A percentile compares a stretch with the other conserved stretches of the same genome.
phyloP scores from a whole-genome alignment of 1,140 invertebrate genomes.

The Mactra quadrangularis region DNA sequence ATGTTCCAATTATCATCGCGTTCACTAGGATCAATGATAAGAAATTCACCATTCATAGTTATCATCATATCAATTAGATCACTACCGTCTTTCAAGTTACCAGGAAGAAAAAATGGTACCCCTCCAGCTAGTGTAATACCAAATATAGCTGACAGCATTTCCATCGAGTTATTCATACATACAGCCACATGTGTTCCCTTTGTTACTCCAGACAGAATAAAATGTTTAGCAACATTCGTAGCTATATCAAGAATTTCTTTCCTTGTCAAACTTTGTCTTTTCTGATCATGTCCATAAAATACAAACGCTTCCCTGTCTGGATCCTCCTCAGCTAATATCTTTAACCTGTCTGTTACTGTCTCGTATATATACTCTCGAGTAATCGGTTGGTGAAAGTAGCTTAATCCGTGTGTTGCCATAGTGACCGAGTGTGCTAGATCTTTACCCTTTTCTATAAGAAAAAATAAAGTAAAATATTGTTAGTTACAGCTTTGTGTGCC shows the following conservation, averaged over 20 bases:
- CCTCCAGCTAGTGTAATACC: slow-evolving; percentile 42
- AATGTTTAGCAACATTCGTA: background rate
- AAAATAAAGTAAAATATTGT: too few relatives aligned
- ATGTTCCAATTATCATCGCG: slow-evolving; percentile 41
- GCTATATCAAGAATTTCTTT: slow-evolving; percentile 34
- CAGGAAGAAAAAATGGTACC: slow-evolving; percentile 25
- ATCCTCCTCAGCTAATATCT: slow-evolving; percentile 22
- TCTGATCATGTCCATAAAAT: slow-evolving; percentile 16
- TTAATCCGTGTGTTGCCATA: too few relatives aligned
- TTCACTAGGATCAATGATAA: slow-evolving; percentile 25
- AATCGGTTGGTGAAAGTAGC: slow-evolving; percentile 14
- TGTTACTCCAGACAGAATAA: slow-evolving; percentile 35
- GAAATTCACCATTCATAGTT: slow-evolving; percentile 11
- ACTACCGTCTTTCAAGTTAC: slow-evolving; percentile 54
- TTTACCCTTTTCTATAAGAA: too few relatives aligned
- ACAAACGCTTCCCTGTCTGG: slow-evolving; percentile 50
- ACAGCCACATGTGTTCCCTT: slow-evolving; percentile 41
- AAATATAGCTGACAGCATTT: slow-evolving; percentile 18
- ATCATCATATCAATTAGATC: slow-evolving; percentile 43
- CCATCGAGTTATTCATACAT: slow-evolving; percentile 55
- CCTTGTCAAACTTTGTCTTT: slow-evolving; percentile 8
- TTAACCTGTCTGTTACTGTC: slow-evolving; percentile 29
- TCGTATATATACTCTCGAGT: slow-evolving; percentile 25
- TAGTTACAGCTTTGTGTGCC: too few relatives aligned
- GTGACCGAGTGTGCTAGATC: too few relatives aligned